Conservation (phyloP, 2,797 vertebrate species). For the Halcyon smyrnensis region DNA sequence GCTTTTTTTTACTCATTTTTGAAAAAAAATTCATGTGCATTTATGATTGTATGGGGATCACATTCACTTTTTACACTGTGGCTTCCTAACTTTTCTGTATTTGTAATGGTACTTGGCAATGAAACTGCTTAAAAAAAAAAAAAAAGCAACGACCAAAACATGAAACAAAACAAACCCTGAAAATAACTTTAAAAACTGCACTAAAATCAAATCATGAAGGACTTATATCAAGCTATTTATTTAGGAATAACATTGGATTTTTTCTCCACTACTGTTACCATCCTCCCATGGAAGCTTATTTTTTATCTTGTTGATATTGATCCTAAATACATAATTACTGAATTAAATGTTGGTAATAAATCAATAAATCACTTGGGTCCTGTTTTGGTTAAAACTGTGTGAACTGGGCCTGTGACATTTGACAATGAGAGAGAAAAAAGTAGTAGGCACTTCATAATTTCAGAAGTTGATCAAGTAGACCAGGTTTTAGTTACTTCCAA, state of each 20-base stretch:
- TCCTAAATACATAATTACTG: background rate
- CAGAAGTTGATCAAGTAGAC: background rate
- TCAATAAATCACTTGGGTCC: background rate
- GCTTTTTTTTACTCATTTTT: too few species aligned
- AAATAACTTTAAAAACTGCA: background rate
- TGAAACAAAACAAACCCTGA: background rate
- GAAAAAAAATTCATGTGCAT: fast-evolving
- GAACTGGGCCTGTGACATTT: background rate
- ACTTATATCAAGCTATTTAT: background rate
- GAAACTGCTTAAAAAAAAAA: background rate
- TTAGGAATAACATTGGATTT: background rate
- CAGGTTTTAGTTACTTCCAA: background rate
- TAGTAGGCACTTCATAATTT: background rate
- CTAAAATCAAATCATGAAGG: background rate
- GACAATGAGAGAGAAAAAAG: background rate
- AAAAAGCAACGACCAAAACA: background rate
- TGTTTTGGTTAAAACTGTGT: background rate
- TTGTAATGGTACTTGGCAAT: background rate
- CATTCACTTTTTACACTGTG: background rate
- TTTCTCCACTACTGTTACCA: fast-evolving
- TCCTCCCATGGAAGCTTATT: fast-evolving
- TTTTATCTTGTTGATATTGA: background rate
- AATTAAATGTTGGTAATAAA: background rate
- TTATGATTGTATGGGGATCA: background rate
- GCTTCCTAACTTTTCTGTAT: background rate